Percentiles rank a stretch among this genome's conserved stretches.
Conservation (phyloP, 2,797 vertebrate genomes). For the Psittacula derbiana region DNA sequence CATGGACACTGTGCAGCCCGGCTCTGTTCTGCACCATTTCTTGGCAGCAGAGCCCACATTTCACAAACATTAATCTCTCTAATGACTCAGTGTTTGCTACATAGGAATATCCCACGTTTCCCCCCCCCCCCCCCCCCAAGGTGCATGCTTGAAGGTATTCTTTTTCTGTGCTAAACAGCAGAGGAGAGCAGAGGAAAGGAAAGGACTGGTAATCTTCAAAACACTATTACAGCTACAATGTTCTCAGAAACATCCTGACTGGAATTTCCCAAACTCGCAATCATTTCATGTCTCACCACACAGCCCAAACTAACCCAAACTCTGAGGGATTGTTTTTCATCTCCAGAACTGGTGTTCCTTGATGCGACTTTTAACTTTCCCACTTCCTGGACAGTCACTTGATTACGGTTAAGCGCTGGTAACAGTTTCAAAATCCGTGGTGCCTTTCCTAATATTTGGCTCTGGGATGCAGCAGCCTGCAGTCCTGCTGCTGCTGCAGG, state of each 20-base stretch:
- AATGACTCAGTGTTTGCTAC: not conserved
- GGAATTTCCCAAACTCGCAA: not conserved
- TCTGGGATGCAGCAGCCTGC: not conserved
- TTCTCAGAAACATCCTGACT: not conserved
- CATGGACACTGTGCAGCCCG: not conserved
- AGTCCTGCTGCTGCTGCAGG: not conserved
- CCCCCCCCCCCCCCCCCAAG: not conserved
- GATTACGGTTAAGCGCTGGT: not conserved
- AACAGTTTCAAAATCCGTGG: not conserved
- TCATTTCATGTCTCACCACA: not conserved
- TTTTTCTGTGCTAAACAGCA: not conserved
- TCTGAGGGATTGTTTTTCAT: not conserved
- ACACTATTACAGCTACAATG: not conserved
- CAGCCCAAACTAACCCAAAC: not conserved
- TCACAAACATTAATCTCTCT: not conserved
- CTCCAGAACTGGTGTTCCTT: not conserved
- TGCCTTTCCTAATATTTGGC: constrained; percentile 3
- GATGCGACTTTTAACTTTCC: constrained; percentile 2
- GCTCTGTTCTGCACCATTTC: not conserved
- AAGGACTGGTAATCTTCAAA: not conserved
- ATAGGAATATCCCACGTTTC: not conserved
- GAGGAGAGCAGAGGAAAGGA: not conserved
- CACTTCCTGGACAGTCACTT: constrained; percentile 11
- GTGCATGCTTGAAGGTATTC: not conserved
- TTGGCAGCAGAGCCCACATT: not conserved